Base-by-base conservation (phyloP, 2,888 invertebrate genomes). In the Dinocampus coccinellae region DNA sequence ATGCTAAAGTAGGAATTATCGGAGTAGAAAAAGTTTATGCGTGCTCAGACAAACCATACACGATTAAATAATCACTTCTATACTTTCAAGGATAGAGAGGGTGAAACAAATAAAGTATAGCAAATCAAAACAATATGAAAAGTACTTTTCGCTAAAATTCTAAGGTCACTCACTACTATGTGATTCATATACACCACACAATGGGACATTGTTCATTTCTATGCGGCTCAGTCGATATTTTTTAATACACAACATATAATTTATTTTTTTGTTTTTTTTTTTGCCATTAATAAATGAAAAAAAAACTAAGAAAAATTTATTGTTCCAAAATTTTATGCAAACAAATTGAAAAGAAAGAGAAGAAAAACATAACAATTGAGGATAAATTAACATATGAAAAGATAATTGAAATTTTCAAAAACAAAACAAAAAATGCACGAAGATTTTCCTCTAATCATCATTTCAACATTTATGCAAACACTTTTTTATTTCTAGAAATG, bases 191-290 rank as follows among this genome's bases (percentile, higher is more conserved):
- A 13, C 78, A 73, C 72, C 57, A 74, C n/a, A 79, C 80, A 83
- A 83, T 79, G 60, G 73, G 63, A 73, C 76, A 82, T 83, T 81
- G 80, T 84, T 78, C 77, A 69, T 72, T 74, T 68, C 66, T 76
- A 66, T 55, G 52, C 73, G 65, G 69, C 69, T 75, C 74, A 3
- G 67, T 75, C 55, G 74, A 76, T 74, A 78, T 76, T 82, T 83
- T 82, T 83, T 1, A 84, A 77, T 73, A 26, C 24, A 20, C 61
- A 66, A 22, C 20, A 22, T 62, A 55, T 64, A 26, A 36, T 70
- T 72, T 72, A 53, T 62, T 62, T 52, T n/a, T 55, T 24, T n/a
- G n/a, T n/a, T n/a, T n/a, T n/a, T n/a, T n/a, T n/a, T n/a, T n/a
- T n/a, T n/a, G n/a, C n/a, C n/a, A n/a, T n/a, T n/a, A n/a, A n/a